Conservation (phyloP, 1,140 invertebrate genomes). For the Drosophila simulans region DNA sequence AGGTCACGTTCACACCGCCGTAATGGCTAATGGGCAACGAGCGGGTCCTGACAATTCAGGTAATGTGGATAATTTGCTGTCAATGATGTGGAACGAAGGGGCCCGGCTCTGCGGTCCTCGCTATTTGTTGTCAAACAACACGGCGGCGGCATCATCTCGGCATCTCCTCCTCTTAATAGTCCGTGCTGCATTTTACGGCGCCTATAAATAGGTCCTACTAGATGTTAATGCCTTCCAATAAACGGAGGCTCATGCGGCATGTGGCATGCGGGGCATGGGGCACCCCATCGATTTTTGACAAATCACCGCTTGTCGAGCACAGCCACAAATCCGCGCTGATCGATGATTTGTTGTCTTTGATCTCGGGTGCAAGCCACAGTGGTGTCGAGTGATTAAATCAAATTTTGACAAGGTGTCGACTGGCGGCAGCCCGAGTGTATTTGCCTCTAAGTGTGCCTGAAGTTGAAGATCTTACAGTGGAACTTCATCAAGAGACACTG, state of each 20-base stretch:
- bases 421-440: background rate
- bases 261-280: background rate
- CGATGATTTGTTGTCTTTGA: slow-evolving; percentile 78
- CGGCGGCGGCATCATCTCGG: background rate
- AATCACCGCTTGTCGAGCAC: slow-evolving; percentile 53
- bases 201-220: slow-evolving; percentile 71
- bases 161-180: slow-evolving; percentile 43
- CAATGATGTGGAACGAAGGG: slow-evolving; percentile 79
- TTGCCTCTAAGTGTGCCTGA: slow-evolving; percentile 15
- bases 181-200: slow-evolving; percentile 68
- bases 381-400: slow-evolving; percentile 68
- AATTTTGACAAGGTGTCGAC: slow-evolving; percentile 76
- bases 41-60: slow-evolving; percentile 77
- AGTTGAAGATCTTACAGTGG: slow-evolving; percentile 4
- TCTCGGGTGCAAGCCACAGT: slow-evolving; percentile 41
- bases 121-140: slow-evolving; percentile 81
- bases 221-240: slow-evolving; percentile 58
- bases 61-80: slow-evolving; percentile 83
- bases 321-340: slow-evolving; percentile 60
- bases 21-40: slow-evolving; percentile 73
- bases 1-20: slow-evolving; percentile 78
- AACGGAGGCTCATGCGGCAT: slow-evolving; percentile 1
- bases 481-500: too few species aligned
- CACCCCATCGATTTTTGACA: slow-evolving; percentile 64
- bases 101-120: slow-evolving; percentile 41